Evolutionary conservation across 2,888 invertebrate genomes (phyloP), one percentile per base, ranked within the genome.

Genomic region (Cyrtodaria siliqua): DNA sequence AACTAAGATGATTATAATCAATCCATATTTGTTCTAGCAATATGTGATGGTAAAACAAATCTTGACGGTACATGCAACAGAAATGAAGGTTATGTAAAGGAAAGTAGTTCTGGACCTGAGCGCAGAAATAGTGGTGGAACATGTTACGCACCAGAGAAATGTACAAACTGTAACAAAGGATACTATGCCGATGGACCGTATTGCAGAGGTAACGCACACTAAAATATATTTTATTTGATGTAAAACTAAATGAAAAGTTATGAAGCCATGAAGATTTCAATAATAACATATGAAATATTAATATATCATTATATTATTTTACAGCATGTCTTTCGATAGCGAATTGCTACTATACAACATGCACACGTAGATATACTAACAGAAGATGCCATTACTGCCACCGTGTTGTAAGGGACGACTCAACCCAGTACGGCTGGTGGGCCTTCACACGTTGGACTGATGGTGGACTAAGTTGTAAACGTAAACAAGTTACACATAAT

Each of bases 151-250:
- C 73, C 73, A 12, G 52, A 76, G 2, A 26, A 1, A 0, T 80
- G 80, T 67, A 16, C 49, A 18, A 20, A 56, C 27, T 80, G 80
- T 57, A 80, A 80, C 20, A 56, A 62, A 42, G 76, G 80, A 2
- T 76, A 72, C 40, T 76, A 80, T 49, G 40, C 60, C 0, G 63
- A 66, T 49, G 80, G 73, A 6, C 50, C 60, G 14, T 47, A 70
- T 9, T 80, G 80, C 52, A 52, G 50, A 44, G 76, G 80, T 80
- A 61, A 33, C n/a, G n/a, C n/a, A n/a, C n/a, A n/a, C n/a, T n/a
- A n/a, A n/a, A n/a, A n/a, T n/a, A n/a, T n/a, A n/a, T n/a, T n/a
- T n/a, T n/a, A n/a, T n/a, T n/a, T n/a, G n/a, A n/a, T n/a, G n/a
- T n/a, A n/a, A n/a, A n/a, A n/a, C n/a, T n/a, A n/a, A n/a, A n/a